These are phyloP conservation scores for Zeus faber DNA, from an alignment of 2,113 vertebrate species.

Conservation along the genomic window DNA sequence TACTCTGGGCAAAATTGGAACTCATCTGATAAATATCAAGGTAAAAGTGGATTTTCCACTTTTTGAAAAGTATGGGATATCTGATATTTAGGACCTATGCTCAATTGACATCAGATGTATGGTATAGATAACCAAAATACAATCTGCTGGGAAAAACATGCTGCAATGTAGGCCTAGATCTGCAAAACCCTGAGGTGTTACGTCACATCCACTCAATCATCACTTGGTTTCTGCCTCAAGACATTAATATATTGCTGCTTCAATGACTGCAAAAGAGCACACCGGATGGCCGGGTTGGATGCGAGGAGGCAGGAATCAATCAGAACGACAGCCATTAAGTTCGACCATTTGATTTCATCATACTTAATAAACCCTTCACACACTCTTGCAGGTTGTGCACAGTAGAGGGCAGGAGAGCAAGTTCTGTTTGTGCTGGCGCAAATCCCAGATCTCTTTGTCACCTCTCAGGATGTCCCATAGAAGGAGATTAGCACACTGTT, in stretches of 20 bases:
- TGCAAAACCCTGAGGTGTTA: slow-evolving; percentile 29
- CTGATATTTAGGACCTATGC: slow-evolving; percentile 31
- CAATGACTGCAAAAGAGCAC: slow-evolving; percentile 28
- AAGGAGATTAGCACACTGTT: slow-evolving; percentile 47
- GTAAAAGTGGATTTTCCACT: slow-evolving; percentile 38
- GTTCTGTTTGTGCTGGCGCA: slow-evolving; percentile 14
- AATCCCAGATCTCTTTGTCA: slow-evolving; percentile 34
- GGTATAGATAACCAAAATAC: slow-evolving; percentile 44
- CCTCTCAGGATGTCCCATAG: slow-evolving; percentile 40
- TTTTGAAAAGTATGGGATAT: slow-evolving; percentile 26
- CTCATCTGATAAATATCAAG: slow-evolving; percentile 17
- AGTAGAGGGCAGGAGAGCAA: slow-evolving; percentile 1
- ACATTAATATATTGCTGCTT: slow-evolving; percentile 49
- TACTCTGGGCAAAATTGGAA: slow-evolving; percentile 16
- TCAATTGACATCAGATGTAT: slow-evolving; percentile 56
- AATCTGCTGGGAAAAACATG: slow-evolving; percentile 39
- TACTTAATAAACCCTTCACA: slow-evolving; percentile 45
- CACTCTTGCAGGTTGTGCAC: not conserved
- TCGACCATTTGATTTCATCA: slow-evolving; percentile 32
- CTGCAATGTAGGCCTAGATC: not conserved
- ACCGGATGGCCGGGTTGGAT: slow-evolving; percentile 24
- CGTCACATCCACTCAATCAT: slow-evolving; percentile 32
- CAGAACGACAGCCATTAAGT: slow-evolving; percentile 7
- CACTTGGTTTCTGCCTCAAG: slow-evolving; percentile 25
- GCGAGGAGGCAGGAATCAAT: slow-evolving; percentile 5